Evolutionary conservation across 1,140 invertebrate species (phyloP).

Genomic region (Lepidurus couesii): DNA sequence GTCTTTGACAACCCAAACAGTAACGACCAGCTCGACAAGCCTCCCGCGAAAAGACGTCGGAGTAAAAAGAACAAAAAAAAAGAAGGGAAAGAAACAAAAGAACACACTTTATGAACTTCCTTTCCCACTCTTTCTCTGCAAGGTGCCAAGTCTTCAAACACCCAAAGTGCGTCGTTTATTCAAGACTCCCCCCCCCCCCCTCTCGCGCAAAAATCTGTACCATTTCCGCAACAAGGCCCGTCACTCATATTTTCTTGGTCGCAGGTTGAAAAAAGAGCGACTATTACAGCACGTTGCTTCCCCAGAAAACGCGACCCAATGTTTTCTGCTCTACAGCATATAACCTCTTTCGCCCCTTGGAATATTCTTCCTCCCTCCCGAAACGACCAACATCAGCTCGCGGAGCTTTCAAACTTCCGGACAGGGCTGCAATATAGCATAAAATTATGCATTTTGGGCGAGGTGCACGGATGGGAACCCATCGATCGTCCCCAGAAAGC

Average conservation of each 20-base stretch:
- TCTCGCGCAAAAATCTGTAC: conserved; percentile 17
- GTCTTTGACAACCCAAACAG: not conserved
- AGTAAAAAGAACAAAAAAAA: no score
- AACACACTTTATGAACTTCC: not conserved
- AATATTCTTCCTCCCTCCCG: not conserved
- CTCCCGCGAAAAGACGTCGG: not conserved
- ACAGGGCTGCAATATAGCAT: conserved; percentile 3
- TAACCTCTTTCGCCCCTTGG: not conserved
- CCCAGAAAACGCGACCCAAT: not conserved
- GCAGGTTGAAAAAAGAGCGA: not conserved
- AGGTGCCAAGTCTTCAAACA: not conserved
- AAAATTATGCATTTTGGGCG: conserved; percentile 22
- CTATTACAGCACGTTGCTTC: not conserved
- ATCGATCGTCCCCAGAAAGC: conserved; percentile 10
- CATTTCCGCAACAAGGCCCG: conserved; percentile 7
- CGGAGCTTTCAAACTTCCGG: conserved; percentile 12
- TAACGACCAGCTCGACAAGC: not conserved
- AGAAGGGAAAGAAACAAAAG: not conserved
- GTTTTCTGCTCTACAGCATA: not conserved
- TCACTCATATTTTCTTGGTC: not conserved
- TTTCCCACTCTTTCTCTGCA: not conserved
- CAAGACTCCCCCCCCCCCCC: not conserved
- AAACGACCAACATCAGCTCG: not conserved
- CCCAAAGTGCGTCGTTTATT: not conserved
- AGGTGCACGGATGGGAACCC: conserved; percentile 16